A percentile compares a stretch with the other conserved stretches of the same genome.
These are phyloP conservation scores for Darevskia nairensis DNA, from an alignment of 2,797 vertebrate species.

Conservation along the genomic window DNA sequence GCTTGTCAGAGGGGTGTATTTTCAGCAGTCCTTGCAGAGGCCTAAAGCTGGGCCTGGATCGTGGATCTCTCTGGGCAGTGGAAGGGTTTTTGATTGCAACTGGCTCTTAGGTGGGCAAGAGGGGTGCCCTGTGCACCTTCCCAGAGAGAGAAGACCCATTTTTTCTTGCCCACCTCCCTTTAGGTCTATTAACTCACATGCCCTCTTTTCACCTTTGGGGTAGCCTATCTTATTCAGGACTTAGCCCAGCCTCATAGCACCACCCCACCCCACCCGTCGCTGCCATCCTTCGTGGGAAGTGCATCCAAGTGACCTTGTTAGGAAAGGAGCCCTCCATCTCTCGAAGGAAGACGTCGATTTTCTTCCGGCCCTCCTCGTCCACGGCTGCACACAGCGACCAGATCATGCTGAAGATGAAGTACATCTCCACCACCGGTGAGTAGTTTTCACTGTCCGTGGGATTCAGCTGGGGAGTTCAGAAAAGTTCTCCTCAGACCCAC, in stretches of 20 bases:
- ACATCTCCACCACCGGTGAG: slow-evolving; percentile 78
- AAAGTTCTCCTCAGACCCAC: too few relatives aligned
- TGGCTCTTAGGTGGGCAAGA: too few relatives aligned
- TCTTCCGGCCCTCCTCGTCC: slow-evolving; percentile 85
- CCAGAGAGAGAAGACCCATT: background rate
- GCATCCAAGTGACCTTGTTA: slow-evolving; percentile 77
- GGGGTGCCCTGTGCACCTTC: background rate
- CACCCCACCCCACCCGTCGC: background rate
- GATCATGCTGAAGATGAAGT: slow-evolving; percentile 85
- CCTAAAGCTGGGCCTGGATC: background rate
- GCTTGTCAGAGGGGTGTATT: too few relatives aligned
- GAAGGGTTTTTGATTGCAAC: background rate
- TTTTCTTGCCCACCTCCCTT: background rate
- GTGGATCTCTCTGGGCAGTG: background rate
- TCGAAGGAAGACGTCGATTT: slow-evolving; percentile 82
- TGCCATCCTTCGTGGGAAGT: background rate
- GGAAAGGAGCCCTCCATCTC: slow-evolving; percentile 84
- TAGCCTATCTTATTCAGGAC: background rate
- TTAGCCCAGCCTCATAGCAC: fast-evolving
- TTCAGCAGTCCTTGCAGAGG: background rate
- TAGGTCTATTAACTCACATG: too few relatives aligned
- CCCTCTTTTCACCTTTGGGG: background rate
- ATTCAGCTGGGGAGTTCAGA: slow-evolving; percentile 73
- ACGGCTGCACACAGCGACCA: slow-evolving; percentile 87
- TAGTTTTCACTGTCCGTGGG: slow-evolving; percentile 76